Evolutionary conservation across 37 sponge, comb jelly and placozoan species (phyloP).

Genomic region (Beroe ovata): DNA sequence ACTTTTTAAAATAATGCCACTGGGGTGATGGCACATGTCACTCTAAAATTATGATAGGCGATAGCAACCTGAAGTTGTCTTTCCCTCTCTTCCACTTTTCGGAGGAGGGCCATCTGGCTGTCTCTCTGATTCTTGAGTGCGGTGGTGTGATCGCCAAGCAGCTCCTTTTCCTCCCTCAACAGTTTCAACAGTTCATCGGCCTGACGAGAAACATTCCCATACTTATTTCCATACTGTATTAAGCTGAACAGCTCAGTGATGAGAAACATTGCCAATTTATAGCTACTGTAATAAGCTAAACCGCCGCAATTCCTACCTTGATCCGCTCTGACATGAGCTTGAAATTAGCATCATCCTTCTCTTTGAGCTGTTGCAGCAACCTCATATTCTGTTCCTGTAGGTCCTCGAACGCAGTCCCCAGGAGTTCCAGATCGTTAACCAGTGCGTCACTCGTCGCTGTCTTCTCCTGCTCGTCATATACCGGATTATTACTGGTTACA

Average conservation of each 20-base stretch:
- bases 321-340: slow-evolving; percentile 96
- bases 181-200: slow-evolving; percentile 76
- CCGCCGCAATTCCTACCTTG: too few species aligned
- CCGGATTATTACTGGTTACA: too few species aligned
- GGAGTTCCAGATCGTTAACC: slow-evolving; percentile 88
- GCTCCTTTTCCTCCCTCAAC: slow-evolving; percentile 78
- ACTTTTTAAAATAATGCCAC: neutral
- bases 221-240: too few species aligned
- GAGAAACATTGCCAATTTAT: too few species aligned
- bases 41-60: neutral
- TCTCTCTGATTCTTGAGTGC: slow-evolving; percentile 70
- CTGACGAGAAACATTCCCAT: too few species aligned
- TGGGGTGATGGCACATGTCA: neutral
- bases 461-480: slow-evolving; percentile 16
- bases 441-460: slow-evolving; percentile 75
- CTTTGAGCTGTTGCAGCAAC: slow-evolving; percentile 88
- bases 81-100: slow-evolving; percentile 84
- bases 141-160: slow-evolving; percentile 70
- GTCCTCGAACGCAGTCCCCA: slow-evolving; percentile 92
- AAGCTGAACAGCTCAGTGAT: too few species aligned
- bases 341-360: slow-evolving; percentile 97
- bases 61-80: slow-evolving; percentile 71
- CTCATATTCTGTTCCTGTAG: slow-evolving; percentile 91
- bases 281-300: too few species aligned
- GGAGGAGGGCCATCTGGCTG: slow-evolving; percentile 72